These are phyloP conservation scores for Acrocyrtus sp. DNA, from an alignment of 2,888 invertebrate species.

Conservation along the genomic window DNA sequence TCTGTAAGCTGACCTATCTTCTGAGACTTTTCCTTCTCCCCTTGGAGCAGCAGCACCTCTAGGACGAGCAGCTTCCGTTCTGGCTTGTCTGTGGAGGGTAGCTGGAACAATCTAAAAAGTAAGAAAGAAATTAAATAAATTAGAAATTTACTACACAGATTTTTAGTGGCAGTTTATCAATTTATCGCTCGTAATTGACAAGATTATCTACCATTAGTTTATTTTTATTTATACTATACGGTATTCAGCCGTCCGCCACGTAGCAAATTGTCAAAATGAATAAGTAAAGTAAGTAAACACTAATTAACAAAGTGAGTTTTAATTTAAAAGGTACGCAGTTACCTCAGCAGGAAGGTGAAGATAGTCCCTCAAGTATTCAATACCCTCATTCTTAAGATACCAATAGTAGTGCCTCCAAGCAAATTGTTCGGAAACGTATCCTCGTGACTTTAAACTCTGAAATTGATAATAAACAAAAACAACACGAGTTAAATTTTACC, in stretches of 20 bases:
- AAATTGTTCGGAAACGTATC: slow-evolving; percentile 99
- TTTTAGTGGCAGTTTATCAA: background rate
- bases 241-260: no score
- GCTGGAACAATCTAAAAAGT: slow-evolving; percentile 86
- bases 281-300: background rate
- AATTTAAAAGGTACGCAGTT: no score
- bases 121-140: slow-evolving; percentile 2
- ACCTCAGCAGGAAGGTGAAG: slow-evolving; percentile 94
- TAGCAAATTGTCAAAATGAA: no score
- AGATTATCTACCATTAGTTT: no score
- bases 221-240: no score
- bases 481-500: no score
- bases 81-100: slow-evolving; percentile 90
- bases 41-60: slow-evolving; percentile 77
- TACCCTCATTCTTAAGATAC: slow-evolving; percentile 98
- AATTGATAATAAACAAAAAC: background rate
- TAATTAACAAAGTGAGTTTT: no score
- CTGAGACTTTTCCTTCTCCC: slow-evolving; percentile 78
- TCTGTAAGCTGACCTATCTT: slow-evolving; percentile 86
- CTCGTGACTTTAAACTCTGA: slow-evolving; percentile 95
- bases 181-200: no score
- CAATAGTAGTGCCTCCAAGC: slow-evolving; percentile 99
- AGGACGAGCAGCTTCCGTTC: slow-evolving; percentile 86
- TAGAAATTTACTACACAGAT: background rate
- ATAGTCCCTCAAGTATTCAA: slow-evolving; percentile 93